Evolutionary conservation across 37 sponge, comb jelly and placozoan genomes (phyloP).

Genomic region (Beroe ovata): DNA sequence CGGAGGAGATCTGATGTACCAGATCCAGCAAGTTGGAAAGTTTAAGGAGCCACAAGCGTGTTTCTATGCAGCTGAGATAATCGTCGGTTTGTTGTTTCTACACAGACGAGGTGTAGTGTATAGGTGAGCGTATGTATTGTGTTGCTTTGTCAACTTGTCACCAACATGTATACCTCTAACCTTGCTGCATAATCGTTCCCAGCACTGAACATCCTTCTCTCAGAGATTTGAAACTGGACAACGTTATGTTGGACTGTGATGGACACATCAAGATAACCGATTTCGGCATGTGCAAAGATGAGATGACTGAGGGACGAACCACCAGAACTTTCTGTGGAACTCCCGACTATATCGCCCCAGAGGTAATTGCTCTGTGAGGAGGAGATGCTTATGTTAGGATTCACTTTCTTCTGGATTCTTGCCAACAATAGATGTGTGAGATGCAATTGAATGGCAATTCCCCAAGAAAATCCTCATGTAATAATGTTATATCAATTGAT

Average conservation of each 20-base stretch:
- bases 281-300: conserved; percentile 98
- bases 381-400: no score
- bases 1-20: conserved; percentile 97
- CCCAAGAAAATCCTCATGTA: no score
- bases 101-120: conserved; percentile 77
- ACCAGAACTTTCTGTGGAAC: conserved; percentile 98
- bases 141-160: conserved; percentile 4
- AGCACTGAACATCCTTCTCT: no score
- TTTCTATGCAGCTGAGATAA: conserved; percentile 93
- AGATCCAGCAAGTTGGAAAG: conserved; percentile 84
- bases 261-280: conserved; percentile 98
- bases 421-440: no score
- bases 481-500: no score
- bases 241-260: conserved; percentile 87
- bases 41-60: conserved; percentile 83
- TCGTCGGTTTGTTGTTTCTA: conserved; percentile 79
- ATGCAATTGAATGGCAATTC: no score
- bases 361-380: conserved; percentile 81
- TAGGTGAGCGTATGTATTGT: conserved; percentile 21
- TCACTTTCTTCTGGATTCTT: no score
- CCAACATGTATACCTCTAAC: no score
- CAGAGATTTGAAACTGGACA: conserved; percentile 95
- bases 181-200: no score
- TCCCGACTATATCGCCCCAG: conserved; percentile 98
- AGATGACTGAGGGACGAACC: conserved; percentile 75